Percentiles rank a stretch among this genome's conserved stretches.
phyloP scores from a whole-genome alignment of 1,140 invertebrate species.

The Homalodisca vitripennis region DNA sequence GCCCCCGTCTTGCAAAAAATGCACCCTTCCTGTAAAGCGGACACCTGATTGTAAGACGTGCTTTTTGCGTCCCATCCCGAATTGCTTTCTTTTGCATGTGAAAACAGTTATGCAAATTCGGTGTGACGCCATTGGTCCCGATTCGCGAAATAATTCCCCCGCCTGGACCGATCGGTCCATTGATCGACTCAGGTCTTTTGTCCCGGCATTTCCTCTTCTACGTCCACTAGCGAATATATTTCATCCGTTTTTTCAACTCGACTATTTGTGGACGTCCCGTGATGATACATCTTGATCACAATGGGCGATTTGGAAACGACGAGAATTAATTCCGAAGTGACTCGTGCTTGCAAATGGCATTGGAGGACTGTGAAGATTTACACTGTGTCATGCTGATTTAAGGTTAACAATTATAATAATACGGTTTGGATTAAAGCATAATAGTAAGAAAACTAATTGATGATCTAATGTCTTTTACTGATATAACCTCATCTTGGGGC shows the following conservation, averaged over 20 bases:
- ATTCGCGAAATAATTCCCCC: too few species aligned
- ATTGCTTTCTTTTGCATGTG: conserved; percentile 15
- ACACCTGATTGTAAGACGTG: not conserved
- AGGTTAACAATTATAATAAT: too few species aligned
- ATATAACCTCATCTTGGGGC: too few species aligned
- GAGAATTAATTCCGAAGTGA: not conserved
- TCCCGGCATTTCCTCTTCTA: not conserved
- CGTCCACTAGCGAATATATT: conserved; percentile 15
- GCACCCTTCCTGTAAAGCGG: not conserved
- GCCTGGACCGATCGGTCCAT: not conserved
- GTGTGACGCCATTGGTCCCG: conserved; percentile 1
- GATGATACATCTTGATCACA: conserved; percentile 11
- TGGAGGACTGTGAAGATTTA: too few species aligned
- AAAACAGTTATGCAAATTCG: conserved; percentile 22
- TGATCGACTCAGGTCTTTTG: conserved; percentile 13
- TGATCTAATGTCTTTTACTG: too few species aligned
- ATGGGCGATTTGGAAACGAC: not conserved
- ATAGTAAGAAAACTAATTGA: too few species aligned
- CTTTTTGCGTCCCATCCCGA: not conserved
- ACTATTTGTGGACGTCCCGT: conserved; percentile 11
- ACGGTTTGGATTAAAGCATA: too few species aligned
- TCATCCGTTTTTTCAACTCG: not conserved
- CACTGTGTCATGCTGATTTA: too few species aligned
- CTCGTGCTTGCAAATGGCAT: too few species aligned
- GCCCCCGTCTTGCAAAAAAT: not conserved